Percentiles rank a stretch among this genome's conserved stretches.
Conservation (phyloP, 2,888 invertebrate species). For the Drosophila neonasuta region DNA sequence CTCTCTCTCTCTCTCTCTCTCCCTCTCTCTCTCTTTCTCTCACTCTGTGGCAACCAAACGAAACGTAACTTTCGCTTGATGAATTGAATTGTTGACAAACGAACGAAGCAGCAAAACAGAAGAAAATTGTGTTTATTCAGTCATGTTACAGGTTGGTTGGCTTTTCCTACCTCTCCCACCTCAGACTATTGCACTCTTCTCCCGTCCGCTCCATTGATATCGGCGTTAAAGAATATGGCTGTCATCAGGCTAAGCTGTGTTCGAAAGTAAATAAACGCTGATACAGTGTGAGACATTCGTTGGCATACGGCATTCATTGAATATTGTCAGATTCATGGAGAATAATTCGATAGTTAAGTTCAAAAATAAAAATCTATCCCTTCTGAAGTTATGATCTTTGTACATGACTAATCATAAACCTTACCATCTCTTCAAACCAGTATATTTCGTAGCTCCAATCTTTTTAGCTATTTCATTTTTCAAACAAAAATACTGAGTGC, state of each 20-base stretch:
- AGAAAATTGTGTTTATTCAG: conserved; percentile 75
- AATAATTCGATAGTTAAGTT: too few relatives aligned
- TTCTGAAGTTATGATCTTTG: too few relatives aligned
- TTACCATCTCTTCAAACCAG: too few relatives aligned
- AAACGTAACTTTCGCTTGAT: conserved; percentile 70
- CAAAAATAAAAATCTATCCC: too few relatives aligned
- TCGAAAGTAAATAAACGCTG: conserved; percentile 38
- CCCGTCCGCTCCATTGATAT: conserved; percentile 12
- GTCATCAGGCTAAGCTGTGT: conserved; percentile 42
- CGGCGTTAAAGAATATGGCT: conserved; percentile 21
- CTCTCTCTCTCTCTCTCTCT: neutral
- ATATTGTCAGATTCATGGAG: neutral
- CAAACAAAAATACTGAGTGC: too few relatives aligned
- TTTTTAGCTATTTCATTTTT: too few relatives aligned
- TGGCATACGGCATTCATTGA: conserved; percentile 2
- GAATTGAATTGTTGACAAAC: conserved; percentile 78
- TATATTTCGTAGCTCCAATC: too few relatives aligned
- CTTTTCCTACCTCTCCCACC: conserved; percentile 6
- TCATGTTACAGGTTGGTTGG: conserved; percentile 65
- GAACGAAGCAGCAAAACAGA: conserved; percentile 68
- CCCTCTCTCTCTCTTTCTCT: neutral
- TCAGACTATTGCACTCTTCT: neutral
- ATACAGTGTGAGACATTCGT: conserved; percentile 34
- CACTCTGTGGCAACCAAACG: conserved; percentile 1
- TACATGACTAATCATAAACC: too few relatives aligned